Base-by-base conservation (phyloP, 2,113 vertebrate genomes). In the Geococcyx californianus region DNA sequence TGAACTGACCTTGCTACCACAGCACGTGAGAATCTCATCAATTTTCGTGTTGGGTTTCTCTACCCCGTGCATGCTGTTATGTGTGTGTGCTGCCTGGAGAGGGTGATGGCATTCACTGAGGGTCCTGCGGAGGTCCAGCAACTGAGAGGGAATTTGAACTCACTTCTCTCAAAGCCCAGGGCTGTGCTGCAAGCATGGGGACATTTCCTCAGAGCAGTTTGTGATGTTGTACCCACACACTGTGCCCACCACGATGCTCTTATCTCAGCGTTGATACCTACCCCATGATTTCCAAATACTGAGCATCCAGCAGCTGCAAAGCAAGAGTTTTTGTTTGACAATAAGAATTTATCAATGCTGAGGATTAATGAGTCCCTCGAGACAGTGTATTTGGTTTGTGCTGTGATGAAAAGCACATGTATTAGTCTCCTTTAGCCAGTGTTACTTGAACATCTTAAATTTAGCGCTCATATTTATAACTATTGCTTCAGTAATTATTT, bases 41-140 rank as follows among this genome's bases (percentile, higher is more conserved):
- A 1, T 49, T 73, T 34, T 28, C 38, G 2, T 7, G 13, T 1
- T 0, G 7, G 13, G 4, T 58, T 62, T 54, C 59, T 16, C 69
- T 34, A 24, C 36, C 13, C 21, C 0, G 0, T 14, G 44, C 45
- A 2, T 16, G 26, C 62, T 60, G 29, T 25, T 47, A 10, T 0
- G 1, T 47, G 33, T 47, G 33, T 20, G 26, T 4, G 1, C 33
- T 63, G 59, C 77, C n/a, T 0, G 0, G 29, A 23, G 9, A 2
- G 13, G 16, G 6, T 52, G 38, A 29, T 58, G 34, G 52, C 31
- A 4, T 25, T 75, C 45, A 11, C 31, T 15, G 42, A 25, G 60
- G 24, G 47, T 51, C 6, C 4, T 56, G 36, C 69, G 9, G 1
- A n/a, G 26, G 34, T 40, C 56, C 34, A 70, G 76, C 66, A 60